phyloP scores from a whole-genome alignment of 2,888 invertebrate genomes.

The Patella depressa region DNA sequence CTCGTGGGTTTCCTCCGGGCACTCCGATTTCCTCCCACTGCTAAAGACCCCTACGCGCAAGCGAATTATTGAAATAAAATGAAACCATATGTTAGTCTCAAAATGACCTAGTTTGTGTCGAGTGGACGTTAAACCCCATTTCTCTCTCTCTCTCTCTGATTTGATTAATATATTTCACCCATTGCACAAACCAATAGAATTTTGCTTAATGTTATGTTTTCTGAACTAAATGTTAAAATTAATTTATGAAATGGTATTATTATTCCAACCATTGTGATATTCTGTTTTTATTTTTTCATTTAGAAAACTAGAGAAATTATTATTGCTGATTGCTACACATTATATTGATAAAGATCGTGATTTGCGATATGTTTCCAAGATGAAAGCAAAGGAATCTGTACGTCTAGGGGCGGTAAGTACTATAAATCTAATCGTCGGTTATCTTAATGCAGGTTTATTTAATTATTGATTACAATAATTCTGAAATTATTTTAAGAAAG shows the following conservation, averaged over 20 bases:
- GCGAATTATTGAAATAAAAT: no score
- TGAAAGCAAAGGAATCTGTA: conserved; percentile 48
- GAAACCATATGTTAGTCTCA: no score
- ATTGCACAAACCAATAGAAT: neutral
- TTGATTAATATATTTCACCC: no score
- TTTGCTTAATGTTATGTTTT: neutral
- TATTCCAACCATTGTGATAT: neutral
- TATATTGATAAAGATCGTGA: conserved; percentile 68
- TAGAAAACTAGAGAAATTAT: conserved; percentile 65
- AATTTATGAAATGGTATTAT: neutral
- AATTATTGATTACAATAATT: no score
- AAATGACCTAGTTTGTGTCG: no score
- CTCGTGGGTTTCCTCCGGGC: no score
- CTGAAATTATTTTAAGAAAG: no score
- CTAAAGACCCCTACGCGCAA: no score
- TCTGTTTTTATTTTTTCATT: neutral
- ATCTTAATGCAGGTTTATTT: neutral
- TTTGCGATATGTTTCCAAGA: conserved; percentile 44
- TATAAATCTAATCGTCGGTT: neutral
- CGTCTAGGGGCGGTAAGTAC: conserved; percentile 46
- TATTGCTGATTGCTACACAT: conserved; percentile 65
- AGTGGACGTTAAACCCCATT: no score
- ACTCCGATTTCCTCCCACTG: no score
- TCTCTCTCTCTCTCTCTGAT: no score
- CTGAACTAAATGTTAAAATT: neutral